Conservation (phyloP, 2,888 invertebrate genomes). For the Hypena proboscidalis region DNA sequence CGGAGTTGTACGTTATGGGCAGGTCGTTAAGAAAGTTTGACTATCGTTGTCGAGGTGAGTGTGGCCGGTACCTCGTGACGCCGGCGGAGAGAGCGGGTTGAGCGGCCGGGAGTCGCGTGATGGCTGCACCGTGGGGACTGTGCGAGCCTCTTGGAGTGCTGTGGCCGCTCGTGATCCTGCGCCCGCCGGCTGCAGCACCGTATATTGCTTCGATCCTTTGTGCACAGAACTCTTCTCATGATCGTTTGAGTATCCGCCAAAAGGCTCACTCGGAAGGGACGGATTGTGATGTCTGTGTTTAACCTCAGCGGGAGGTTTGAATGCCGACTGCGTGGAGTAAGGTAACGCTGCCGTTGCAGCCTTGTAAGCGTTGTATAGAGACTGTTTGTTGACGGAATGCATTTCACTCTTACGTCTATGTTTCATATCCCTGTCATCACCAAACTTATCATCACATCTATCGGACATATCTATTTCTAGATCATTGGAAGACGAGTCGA, state of each 20-base stretch:
- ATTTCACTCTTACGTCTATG: constrained; percentile 82
- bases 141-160: constrained; percentile 90
- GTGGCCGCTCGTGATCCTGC: constrained; percentile 92
- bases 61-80: constrained; percentile 88
- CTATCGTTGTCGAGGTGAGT: constrained; percentile 64
- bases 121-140: constrained; percentile 81
- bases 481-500: constrained; percentile 92
- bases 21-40: constrained; percentile 81
- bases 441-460: constrained; percentile 87
- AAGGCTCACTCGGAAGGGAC: constrained; percentile 87
- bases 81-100: constrained; percentile 90
- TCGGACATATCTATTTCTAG: constrained; percentile 92
- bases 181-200: constrained; percentile 93
- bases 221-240: constrained; percentile 71
- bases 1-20: constrained; percentile 74
- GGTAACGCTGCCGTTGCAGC: constrained; percentile 84
- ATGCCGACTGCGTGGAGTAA: constrained; percentile 92
- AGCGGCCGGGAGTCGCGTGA: constrained; percentile 76
- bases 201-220: constrained; percentile 91
- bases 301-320: constrained; percentile 90
- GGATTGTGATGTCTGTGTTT: constrained; percentile 80
- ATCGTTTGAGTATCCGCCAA: constrained; percentile 89
- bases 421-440: constrained; percentile 81
- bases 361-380: constrained; percentile 83
- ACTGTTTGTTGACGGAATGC: constrained; percentile 79